phyloP scores from a whole-genome alignment of 92 coral and sea anemone genomes.

The Nematostella vectensis region DNA sequence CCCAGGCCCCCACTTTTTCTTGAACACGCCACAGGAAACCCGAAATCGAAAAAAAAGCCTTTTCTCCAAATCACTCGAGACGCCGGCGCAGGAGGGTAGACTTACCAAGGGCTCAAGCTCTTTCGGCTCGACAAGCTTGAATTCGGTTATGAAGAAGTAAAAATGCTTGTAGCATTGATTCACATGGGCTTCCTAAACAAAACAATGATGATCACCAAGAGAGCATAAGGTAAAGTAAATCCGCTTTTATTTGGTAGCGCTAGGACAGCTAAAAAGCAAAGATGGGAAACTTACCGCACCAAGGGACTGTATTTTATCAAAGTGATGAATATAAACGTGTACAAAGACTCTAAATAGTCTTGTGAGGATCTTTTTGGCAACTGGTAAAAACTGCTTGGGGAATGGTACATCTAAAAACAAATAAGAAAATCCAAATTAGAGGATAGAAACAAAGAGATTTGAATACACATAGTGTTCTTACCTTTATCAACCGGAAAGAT shows the following conservation, averaged over 20 bases:
- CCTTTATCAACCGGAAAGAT: constrained; percentile 90
- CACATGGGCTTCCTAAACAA: constrained; percentile 91
- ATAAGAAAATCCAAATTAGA: neutral
- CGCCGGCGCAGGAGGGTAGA: no score
- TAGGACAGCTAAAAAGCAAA: neutral
- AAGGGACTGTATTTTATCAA: constrained; percentile 66
- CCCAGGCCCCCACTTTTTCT: no score
- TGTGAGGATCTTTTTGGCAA: constrained; percentile 89
- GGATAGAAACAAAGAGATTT: neutral
- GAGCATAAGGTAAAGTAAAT: neutral
- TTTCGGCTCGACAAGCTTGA: constrained; percentile 81
- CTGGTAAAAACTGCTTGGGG: constrained; percentile 76
- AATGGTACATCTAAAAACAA: constrained; percentile 78
- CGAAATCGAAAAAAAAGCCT: no score
- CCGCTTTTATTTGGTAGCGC: neutral
- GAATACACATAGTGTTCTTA: constrained; percentile 2
- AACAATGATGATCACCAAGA: neutral
- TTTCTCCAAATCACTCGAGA: no score
- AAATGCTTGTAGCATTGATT: constrained; percentile 97
- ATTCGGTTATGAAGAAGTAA: constrained; percentile 83
- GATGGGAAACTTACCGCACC: constrained; percentile 71
- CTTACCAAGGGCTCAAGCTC: constrained; percentile 96
- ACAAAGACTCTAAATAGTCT: constrained; percentile 97
- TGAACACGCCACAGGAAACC: no score
- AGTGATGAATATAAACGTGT: constrained; percentile 96